Evolutionary conservation across 2,113 vertebrate species (phyloP).

Genomic region (Bujurquina vittata): DNA sequence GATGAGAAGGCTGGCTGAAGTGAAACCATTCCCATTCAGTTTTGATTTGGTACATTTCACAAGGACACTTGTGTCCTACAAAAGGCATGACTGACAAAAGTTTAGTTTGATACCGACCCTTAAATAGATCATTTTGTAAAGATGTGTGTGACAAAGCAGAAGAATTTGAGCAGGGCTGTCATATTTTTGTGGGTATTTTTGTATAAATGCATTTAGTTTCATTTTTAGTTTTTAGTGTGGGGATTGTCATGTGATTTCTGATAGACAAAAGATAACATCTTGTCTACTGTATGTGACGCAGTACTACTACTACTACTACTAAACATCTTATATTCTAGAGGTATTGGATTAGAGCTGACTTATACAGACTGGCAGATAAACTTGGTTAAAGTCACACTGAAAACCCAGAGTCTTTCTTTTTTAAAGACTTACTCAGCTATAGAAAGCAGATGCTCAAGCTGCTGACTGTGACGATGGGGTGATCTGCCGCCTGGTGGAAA

Average conservation of each 20-base stretch:
- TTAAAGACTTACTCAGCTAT: not conserved
- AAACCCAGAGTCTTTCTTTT: not conserved
- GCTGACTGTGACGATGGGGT: slow-evolving; percentile 71
- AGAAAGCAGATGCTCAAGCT: slow-evolving; percentile 5
- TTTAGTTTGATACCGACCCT: not conserved
- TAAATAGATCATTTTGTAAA: not conserved
- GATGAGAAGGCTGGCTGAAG: not conserved
- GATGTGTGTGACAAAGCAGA: not conserved
- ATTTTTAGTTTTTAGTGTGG: not conserved
- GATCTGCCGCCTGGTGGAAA: slow-evolving; percentile 77
- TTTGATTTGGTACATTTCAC: not conserved
- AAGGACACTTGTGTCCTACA: not conserved
- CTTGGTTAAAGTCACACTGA: not conserved
- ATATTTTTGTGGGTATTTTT: not conserved
- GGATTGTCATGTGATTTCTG: not conserved
- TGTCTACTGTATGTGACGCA: not conserved
- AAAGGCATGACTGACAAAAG: not conserved
- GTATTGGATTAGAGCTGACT: not conserved
- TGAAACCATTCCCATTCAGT: not conserved
- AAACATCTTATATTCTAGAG: not conserved
- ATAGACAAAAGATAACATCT: not conserved
- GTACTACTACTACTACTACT: not conserved
- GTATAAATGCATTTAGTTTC: not conserved
- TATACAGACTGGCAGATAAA: not conserved
- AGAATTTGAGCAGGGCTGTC: not conserved